phyloP scores from a whole-genome alignment of 1,140 invertebrate species.

The Calycopis cecrops region DNA sequence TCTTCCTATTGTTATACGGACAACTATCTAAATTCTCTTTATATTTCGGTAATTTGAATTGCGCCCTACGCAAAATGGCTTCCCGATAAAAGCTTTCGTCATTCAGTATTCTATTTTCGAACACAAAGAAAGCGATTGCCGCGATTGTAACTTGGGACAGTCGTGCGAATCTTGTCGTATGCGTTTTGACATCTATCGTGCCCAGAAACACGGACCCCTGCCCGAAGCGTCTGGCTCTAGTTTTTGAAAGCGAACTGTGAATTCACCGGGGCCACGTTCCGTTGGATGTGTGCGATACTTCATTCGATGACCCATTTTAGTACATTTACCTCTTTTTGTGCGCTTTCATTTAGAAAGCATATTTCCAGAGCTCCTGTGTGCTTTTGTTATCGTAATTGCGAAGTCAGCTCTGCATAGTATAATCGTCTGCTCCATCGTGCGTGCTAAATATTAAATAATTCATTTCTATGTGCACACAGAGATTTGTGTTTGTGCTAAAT shows the following conservation, averaged over 20 bases:
- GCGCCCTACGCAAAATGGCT: slow-evolving; percentile 6
- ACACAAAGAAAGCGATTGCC: slow-evolving; percentile 41
- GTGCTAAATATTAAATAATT: slow-evolving; percentile 17
- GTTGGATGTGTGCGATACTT: slow-evolving; percentile 43
- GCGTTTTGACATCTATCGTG: slow-evolving; percentile 27
- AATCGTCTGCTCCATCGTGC: slow-evolving; percentile 7
- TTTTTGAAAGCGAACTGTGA: slow-evolving; percentile 22
- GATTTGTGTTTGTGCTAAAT: slow-evolving; percentile 3
- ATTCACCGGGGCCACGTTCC: slow-evolving; percentile 30
- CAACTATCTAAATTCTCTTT: background rate
- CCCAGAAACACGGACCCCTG: slow-evolving; percentile 30
- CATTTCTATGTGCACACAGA: slow-evolving; percentile 11
- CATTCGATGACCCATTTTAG: slow-evolving; percentile 61
- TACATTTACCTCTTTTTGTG: slow-evolving; percentile 44
- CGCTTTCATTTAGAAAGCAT: slow-evolving; percentile 44
- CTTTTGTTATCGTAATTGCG: slow-evolving; percentile 53
- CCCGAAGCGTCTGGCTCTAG: slow-evolving; percentile 22
- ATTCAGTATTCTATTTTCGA: slow-evolving; percentile 26
- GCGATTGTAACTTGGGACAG: slow-evolving; percentile 31
- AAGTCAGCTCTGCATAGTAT: slow-evolving; percentile 17
- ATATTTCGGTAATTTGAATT: slow-evolving; percentile 1
- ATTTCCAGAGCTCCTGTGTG: slow-evolving; percentile 36
- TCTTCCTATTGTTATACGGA: background rate
- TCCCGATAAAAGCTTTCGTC: slow-evolving; percentile 6
- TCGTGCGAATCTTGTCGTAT: slow-evolving; percentile 40